Evolutionary conservation across 2,797 vertebrate species (phyloP), one percentile per base, ranked within the genome.

Genomic region (Simalia tracyae): DNA sequence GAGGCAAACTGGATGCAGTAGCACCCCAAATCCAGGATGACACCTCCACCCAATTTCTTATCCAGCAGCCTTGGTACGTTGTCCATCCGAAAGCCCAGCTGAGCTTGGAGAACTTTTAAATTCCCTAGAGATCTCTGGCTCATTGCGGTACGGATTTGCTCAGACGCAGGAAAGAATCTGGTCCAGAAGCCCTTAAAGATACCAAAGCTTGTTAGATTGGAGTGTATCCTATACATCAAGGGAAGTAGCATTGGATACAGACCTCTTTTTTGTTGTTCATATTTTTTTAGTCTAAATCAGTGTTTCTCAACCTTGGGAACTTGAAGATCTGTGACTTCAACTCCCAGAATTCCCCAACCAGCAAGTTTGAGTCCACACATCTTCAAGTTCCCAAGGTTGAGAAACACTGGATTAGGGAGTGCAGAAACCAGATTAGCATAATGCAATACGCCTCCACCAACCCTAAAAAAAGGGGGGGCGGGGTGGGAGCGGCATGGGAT

Each of bases 171-270:
- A 90, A 99, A 99, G 93, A 98, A 99, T 0, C 98, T 96, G 0
- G 98, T 98, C 98, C 98, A 99, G 50, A 99, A 96, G 2, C 98
- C 98, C 98, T 98, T 91, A 1, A 76, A 87, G 88, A 98, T 9
- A 90, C 97, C 0, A 98, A 98, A 86, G 98, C 98, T 0, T 92
- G 0, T 98, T 95, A 1, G 97, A 97, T 98, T 98, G 98, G 31
- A 12, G 1, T 28, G 3, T 24, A 22, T 17, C 28, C 15, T 54
- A 2, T 86, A n/a, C 28, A 64, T 81, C 57, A 91, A 89, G 31
- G 88, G 7, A 1, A 81, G 31, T 91, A 64, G 63, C 50, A 50
- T 24, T 28, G 14, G 3, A 57, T 3, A 6, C 61, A 86, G 24
- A 76, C 17, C 46, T 84, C 59, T 14, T n/a, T 54, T 84, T 84